Evolutionary conservation across 2,113 vertebrate species (phyloP).

Genomic region (Plecturocebus donacophilus): DNA sequence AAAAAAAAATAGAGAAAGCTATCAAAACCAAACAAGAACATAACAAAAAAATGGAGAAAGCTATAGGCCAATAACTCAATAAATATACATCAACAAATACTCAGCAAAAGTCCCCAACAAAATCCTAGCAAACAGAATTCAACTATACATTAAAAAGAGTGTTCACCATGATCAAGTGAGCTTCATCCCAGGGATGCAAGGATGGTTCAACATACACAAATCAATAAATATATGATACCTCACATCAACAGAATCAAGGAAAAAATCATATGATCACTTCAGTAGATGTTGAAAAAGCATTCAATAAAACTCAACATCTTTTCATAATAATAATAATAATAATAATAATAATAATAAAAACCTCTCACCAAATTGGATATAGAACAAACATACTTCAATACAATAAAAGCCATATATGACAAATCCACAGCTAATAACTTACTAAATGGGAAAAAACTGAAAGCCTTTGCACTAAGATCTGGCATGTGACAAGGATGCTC

Average conservation of each 20-base stretch:
- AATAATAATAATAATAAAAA: too few relatives aligned
- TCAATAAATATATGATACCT: not conserved
- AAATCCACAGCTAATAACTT: not conserved
- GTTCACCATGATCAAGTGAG: not conserved
- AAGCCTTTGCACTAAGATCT: not conserved
- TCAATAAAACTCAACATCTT: not conserved
- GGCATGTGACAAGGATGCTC: not conserved
- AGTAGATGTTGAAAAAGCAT: not conserved
- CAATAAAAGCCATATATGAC: not conserved
- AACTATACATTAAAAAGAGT: not conserved
- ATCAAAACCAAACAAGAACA: not conserved
- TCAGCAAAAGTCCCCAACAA: not conserved
- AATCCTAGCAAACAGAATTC: not conserved
- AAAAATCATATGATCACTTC: not conserved
- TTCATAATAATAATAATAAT: not conserved
- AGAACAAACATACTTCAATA: not conserved
- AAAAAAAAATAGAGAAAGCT: not conserved
- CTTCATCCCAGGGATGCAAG: not conserved
- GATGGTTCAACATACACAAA: not conserved
- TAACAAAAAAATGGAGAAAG: not conserved
- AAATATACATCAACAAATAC: not conserved
- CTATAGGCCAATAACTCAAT: not conserved
- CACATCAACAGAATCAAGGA: not conserved
- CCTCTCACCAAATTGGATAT: not conserved
- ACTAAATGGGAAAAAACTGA: not conserved